Percentiles rank a stretch among this genome's conserved stretches.
phyloP scores from a whole-genome alignment of 2,888 invertebrate genomes.

The Miltochrista miniata region DNA sequence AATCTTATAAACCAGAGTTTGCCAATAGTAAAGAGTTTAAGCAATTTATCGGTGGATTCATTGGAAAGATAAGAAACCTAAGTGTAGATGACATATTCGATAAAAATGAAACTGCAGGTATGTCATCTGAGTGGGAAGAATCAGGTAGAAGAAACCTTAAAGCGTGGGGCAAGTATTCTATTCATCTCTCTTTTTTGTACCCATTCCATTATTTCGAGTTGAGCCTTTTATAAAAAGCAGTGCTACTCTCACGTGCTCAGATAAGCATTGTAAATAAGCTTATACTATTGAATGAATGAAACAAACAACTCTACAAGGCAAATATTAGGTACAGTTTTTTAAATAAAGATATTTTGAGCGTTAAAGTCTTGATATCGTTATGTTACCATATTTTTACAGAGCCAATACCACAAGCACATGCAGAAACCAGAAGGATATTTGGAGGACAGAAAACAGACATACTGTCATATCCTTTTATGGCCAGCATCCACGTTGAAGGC shows the following conservation, averaged over 20 bases:
- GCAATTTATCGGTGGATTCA: constrained; percentile 13
- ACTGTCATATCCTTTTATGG: constrained; percentile 45
- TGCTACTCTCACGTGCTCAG: too few relatives aligned
- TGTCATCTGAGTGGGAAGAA: background rate
- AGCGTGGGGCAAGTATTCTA: constrained; percentile 31
- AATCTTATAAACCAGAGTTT: background rate
- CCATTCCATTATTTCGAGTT: too few relatives aligned
- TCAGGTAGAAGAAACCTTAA: constrained; percentile 18
- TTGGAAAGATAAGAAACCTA: constrained; percentile 14
- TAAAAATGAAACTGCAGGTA: background rate
- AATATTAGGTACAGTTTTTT: too few relatives aligned
- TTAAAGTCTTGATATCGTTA: too few relatives aligned
- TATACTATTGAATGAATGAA: too few relatives aligned
- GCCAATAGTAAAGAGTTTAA: constrained; percentile 18
- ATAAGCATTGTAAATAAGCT: too few relatives aligned
- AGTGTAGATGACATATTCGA: constrained; percentile 11
- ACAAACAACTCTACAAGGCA: too few relatives aligned
- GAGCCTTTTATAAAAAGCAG: too few relatives aligned
- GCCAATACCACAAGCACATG: background rate
- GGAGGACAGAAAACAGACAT: constrained; percentile 27
- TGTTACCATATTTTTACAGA: background rate
- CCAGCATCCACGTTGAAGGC: constrained; percentile 38
- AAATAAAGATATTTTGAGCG: too few relatives aligned
- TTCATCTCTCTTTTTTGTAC: too few relatives aligned
- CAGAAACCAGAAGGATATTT: constrained; percentile 34